Conservation (phyloP, 2,797 vertebrate genomes). For the Eulemur mongoz region DNA sequence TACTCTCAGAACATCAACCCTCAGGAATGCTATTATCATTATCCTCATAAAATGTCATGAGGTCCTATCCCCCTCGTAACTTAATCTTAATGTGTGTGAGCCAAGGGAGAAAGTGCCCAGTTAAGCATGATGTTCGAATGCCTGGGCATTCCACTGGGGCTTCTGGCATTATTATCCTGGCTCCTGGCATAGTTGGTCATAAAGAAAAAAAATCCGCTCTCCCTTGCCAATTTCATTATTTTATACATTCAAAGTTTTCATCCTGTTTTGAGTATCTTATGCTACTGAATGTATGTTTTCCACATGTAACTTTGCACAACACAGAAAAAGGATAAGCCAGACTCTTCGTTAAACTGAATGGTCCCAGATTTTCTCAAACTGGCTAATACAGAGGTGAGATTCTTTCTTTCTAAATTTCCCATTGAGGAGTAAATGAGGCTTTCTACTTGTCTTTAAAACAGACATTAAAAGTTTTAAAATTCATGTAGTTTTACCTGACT, state of each 20-base stretch:
- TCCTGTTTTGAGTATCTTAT: not conserved
- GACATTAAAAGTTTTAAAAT: not conserved
- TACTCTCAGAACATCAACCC: not conserved
- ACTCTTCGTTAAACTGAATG: not conserved
- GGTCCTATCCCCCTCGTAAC: not conserved
- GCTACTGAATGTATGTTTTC: not conserved
- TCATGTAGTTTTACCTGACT: not conserved
- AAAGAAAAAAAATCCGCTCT: not conserved
- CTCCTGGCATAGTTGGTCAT: not conserved
- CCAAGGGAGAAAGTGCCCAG: not conserved
- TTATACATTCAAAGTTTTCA: not conserved
- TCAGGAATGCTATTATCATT: not conserved
- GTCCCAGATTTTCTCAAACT: not conserved
- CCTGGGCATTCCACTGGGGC: not conserved
- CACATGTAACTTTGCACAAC: not conserved
- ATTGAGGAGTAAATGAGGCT: not conserved
- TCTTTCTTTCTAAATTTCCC: not conserved
- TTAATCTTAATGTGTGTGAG: not conserved
- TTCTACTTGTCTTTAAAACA: not conserved
- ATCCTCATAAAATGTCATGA: not conserved
- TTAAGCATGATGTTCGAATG: too few relatives aligned
- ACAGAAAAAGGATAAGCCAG: not conserved
- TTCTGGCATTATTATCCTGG: not conserved
- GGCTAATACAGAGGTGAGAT: not conserved
- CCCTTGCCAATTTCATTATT: not conserved